phyloP scores from a whole-genome alignment of 1,140 invertebrate species.

The Tyrophagus putrescentiae region DNA sequence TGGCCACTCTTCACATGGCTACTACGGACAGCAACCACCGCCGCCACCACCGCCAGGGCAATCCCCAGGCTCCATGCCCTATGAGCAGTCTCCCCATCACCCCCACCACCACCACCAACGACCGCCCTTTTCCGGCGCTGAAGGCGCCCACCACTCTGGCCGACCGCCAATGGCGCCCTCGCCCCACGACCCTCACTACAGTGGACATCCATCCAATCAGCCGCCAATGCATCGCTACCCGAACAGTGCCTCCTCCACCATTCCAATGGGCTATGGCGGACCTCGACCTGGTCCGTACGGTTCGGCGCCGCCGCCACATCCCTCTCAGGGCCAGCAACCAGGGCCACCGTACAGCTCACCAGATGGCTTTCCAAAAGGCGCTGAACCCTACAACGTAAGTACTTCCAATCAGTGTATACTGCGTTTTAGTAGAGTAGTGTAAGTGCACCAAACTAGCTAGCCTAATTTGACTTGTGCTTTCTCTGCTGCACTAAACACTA shows the following conservation, averaged over 20 bases:
- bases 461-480: neutral
- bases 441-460: neutral
- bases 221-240: slow-evolving; percentile 11
- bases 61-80: neutral
- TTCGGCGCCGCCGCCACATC: neutral
- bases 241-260: neutral
- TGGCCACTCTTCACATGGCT: neutral
- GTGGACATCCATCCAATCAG: neutral
- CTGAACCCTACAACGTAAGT: too few relatives aligned
- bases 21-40: slow-evolving; percentile 12
- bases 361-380: too few relatives aligned
- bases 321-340: neutral
- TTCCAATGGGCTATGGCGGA: too few relatives aligned
- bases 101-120: neutral
- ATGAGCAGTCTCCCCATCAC: neutral
- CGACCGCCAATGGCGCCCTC: neutral
- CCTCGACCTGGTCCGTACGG: too few relatives aligned
- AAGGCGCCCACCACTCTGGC: neutral
- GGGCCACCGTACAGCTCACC: too few relatives aligned
- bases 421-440: neutral
- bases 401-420: neutral
- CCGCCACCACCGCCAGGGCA: slow-evolving; percentile 6
- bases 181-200: neutral
- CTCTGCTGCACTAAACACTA: neutral
- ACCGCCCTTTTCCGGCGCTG: neutral